Base-by-base conservation (phyloP, 2,888 invertebrate species). In the Xanthorhoe spadicearia region DNA sequence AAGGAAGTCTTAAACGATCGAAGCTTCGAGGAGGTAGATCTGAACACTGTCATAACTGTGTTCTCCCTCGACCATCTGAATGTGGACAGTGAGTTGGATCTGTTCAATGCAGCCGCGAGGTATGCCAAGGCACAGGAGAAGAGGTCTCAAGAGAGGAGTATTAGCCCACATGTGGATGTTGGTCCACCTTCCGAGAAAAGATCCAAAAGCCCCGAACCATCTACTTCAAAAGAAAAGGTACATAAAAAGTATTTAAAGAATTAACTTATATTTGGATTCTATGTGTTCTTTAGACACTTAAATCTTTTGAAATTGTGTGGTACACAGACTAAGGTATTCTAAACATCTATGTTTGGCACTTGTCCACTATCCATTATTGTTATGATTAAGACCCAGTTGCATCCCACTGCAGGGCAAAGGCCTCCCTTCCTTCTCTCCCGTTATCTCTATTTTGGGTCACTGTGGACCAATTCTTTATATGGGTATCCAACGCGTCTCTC, bases 11-110 rank as follows among this genome's bases (percentile, higher is more conserved):
- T 97, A 3, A 94, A 94, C 0, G 96, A 97, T 83, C 93, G 95
- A 18, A 96, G 96, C 77, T 97, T 97, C 86, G 95, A 95, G 69
- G 97, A 97, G 64, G 95, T 96, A 0, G 96, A 97, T 75, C 83
- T 96, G 1, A 95, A 94, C 56, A 97, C 97, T 0, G 89, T 97
- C 38, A 92, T 96, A 65, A 96, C 95, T 0, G 95, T 97, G 51
- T 94, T 97, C 63, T 96, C 97, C 32, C 95, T 96, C 72, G 95
- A 97, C 52, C 94, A 95, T 61, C 88, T 97, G 23, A 95, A 95
- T 74, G 94, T 97, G 32, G 94, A 94, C 74, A 96, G 96, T 0
- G 97, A 97, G 83, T 83, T 97, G 79, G 96, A 96, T 74, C 85
- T 97, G 48, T 97, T 97, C 83, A 94, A 95, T 69, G 97, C 97